These are phyloP conservation scores for Nautilus pompilius DNA, from an alignment of 1,140 invertebrate species.

Conservation along the genomic window DNA sequence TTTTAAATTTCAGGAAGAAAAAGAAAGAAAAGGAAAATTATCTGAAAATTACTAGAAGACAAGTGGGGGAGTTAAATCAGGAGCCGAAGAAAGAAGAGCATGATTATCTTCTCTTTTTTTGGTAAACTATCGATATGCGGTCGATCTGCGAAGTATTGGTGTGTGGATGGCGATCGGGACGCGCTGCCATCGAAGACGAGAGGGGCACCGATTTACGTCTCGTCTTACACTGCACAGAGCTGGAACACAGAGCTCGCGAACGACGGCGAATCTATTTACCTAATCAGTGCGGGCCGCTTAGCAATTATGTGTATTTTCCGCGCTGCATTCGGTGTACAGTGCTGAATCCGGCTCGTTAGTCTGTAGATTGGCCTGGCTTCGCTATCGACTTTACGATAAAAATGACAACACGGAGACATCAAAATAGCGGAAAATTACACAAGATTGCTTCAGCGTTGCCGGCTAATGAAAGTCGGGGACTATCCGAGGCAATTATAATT, in stretches of 20 bases:
- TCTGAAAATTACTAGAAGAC: too few species aligned
- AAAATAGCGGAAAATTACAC: constrained; percentile 4
- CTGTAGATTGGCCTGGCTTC: background rate
- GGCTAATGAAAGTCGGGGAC: constrained; percentile 2
- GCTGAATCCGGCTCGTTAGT: background rate
- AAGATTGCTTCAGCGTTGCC: background rate
- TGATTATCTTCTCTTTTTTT: too few species aligned
- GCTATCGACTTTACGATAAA: constrained; percentile 2
- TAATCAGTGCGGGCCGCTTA: background rate
- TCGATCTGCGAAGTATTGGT: too few species aligned
- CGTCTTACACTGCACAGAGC: background rate
- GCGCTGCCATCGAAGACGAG: too few species aligned
- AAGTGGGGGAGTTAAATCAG: too few species aligned
- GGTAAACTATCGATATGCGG: too few species aligned
- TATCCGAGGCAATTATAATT: constrained; percentile 5
- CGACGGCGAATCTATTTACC: background rate
- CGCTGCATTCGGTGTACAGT: background rate
- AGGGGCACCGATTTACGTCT: background rate
- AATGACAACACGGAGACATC: constrained; percentile 6
- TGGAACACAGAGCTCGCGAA: background rate
- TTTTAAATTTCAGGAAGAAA: too few species aligned
- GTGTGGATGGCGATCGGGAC: too few species aligned
- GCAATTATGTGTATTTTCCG: constrained; percentile 2
- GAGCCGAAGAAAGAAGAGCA: too few species aligned
- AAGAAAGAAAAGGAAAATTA: too few species aligned